Evolutionary conservation across 2,113 vertebrate genomes (phyloP).

Genomic region (Progne subis): DNA sequence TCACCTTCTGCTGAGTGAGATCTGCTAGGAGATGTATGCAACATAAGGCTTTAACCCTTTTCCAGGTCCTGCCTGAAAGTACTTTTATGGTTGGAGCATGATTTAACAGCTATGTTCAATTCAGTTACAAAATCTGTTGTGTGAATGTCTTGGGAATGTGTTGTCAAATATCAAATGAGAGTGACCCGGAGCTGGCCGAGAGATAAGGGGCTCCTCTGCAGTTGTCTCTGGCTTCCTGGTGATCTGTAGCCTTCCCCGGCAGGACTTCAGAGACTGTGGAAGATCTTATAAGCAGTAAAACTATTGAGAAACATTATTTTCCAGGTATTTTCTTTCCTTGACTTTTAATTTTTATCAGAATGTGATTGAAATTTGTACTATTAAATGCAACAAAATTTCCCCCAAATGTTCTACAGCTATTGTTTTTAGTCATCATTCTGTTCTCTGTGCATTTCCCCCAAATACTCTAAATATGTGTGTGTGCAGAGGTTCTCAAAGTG

Average conservation of each 20-base stretch:
- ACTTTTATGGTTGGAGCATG: background rate
- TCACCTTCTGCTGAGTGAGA: background rate
- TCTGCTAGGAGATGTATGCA: background rate
- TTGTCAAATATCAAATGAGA: background rate
- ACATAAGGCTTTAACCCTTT: background rate
- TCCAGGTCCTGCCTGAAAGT: background rate
- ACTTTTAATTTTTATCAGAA: conserved; percentile 2
- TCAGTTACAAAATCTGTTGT: background rate
- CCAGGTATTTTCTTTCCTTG: background rate
- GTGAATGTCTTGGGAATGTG: background rate
- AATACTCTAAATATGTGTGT: background rate
- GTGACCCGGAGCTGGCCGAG: background rate
- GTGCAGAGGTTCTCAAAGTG: conserved; percentile 2
- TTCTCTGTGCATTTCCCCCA: background rate
- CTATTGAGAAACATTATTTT: background rate
- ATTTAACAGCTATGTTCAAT: background rate
- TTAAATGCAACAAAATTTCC: background rate
- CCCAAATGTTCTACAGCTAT: background rate
- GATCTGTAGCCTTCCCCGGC: background rate
- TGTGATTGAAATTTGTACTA: background rate
- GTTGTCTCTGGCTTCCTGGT: background rate
- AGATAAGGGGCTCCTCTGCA: background rate
- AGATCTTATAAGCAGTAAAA: background rate
- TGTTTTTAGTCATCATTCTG: background rate
- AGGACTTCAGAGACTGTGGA: background rate